Percentiles rank a stretch among this genome's conserved stretches.
Conservation (phyloP, 2,888 invertebrate genomes). For the Patella ulyssiponensis region DNA sequence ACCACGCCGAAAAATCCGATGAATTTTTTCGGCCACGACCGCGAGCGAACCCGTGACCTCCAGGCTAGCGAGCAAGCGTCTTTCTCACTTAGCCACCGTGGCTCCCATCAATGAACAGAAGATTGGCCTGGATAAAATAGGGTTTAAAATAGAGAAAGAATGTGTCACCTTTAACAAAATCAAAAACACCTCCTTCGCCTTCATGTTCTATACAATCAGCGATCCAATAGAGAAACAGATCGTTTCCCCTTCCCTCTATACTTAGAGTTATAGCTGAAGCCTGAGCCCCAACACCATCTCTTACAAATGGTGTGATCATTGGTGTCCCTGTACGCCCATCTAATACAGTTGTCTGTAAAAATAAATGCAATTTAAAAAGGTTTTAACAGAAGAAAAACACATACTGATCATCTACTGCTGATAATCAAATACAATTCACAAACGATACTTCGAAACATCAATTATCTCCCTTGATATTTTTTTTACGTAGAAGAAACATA, state of each 20-base stretch:
- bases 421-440: too few species aligned
- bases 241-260: constrained; percentile 77
- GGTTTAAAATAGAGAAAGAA: too few species aligned
- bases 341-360: constrained; percentile 75
- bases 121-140: too few species aligned
- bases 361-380: neutral
- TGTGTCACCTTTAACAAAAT: constrained; percentile 71
- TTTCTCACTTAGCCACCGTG: too few species aligned
- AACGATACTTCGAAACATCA: too few species aligned
- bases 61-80: too few species aligned
- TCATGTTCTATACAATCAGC: constrained; percentile 77
- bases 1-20: too few species aligned
- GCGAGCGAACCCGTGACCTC: too few species aligned
- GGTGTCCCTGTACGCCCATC: constrained; percentile 79
- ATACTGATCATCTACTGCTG: neutral
- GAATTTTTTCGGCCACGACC: too few species aligned
- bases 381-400: neutral
- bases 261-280: constrained; percentile 68
- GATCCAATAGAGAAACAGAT: constrained; percentile 85
- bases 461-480: too few species aligned
- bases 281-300: constrained; percentile 77
- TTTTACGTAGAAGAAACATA: too few species aligned
- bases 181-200: constrained; percentile 69
- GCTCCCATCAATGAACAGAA: too few species aligned
- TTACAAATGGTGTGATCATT: constrained; percentile 76